Percentiles rank a stretch among this genome's conserved stretches.
Evolutionary conservation across 2,888 invertebrate genomes (phyloP).

Genomic region (Aphodius granarius): DNA sequence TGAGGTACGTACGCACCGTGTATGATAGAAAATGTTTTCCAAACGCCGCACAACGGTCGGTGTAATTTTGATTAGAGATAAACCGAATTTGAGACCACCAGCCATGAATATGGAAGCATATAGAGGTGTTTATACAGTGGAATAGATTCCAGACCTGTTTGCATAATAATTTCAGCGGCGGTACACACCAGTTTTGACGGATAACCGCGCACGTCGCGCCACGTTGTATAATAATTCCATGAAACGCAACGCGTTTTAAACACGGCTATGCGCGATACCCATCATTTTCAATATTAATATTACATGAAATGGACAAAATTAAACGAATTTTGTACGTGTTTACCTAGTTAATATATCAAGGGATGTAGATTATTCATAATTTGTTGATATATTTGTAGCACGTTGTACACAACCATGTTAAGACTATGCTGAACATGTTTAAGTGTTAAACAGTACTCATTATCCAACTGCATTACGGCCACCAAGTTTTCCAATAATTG

Average conservation of each 20-base stretch:
- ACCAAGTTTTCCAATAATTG: no score
- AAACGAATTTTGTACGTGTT: neutral
- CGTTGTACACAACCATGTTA: no score
- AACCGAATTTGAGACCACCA: conserved; percentile 14
- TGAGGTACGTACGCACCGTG: neutral
- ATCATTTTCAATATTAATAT: neutral
- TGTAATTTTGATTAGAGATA: conserved; percentile 25
- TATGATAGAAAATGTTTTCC: conserved; percentile 7
- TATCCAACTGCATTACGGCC: no score
- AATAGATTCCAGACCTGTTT: conserved; percentile 12
- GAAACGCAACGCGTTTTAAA: neutral
- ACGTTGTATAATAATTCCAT: conserved; percentile 2
- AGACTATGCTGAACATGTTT: no score
- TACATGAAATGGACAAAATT: neutral
- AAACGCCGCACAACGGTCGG: conserved; percentile 12
- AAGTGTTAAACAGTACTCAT: no score
- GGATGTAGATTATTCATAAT: no score
- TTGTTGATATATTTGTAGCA: no score
- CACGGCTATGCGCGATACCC: neutral
- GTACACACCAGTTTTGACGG: conserved; percentile 8
- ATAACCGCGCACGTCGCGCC: conserved; percentile 8
- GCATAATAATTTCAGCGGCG: conserved; percentile 10
- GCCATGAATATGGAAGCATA: conserved; percentile 11
- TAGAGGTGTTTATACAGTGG: conserved; percentile 7
- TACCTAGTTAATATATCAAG: neutral